These are phyloP conservation scores for Limanda limanda DNA, from an alignment of 2,113 vertebrate genomes.

Conservation along the genomic window DNA sequence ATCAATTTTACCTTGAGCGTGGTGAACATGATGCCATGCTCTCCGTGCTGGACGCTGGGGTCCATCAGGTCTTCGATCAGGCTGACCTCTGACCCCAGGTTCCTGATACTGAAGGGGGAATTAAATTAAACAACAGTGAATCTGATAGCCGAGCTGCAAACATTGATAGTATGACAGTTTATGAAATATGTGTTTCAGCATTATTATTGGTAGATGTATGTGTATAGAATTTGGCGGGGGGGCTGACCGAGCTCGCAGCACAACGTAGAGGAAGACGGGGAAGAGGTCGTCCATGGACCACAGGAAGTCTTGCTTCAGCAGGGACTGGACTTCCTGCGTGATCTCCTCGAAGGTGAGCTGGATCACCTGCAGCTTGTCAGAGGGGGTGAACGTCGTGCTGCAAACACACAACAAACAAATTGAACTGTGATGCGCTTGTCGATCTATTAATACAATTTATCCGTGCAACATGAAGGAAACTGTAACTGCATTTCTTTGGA, in stretches of 20 bases:
- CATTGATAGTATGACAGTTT: no score
- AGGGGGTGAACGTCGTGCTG: slow-evolving; percentile 97
- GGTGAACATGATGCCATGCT: slow-evolving; percentile 99
- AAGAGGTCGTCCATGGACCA: slow-evolving; percentile 99
- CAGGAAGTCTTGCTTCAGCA: slow-evolving; percentile 92
- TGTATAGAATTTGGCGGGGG: neutral
- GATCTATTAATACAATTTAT: no score
- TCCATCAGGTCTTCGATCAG: slow-evolving; percentile 99
- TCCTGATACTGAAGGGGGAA: slow-evolving; percentile 87
- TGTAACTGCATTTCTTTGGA: no score
- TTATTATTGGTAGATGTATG: neutral
- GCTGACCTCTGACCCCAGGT: slow-evolving; percentile 96
- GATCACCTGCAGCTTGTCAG: slow-evolving; percentile 97
- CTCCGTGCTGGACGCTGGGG: slow-evolving; percentile 95
- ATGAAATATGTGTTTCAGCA: neutral
- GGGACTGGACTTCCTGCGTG: slow-evolving; percentile 91
- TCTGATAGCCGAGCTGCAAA: no score
- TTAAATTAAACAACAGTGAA: neutral
- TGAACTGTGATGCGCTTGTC: no score
- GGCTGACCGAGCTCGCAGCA: slow-evolving; percentile 93
- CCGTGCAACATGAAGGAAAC: no score
- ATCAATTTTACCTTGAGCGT: slow-evolving; percentile 89
- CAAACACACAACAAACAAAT: neutral
- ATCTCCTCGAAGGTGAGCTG: slow-evolving; percentile 98
- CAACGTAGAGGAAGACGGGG: slow-evolving; percentile 97